Evolutionary conservation across 2,797 vertebrate species (phyloP), one percentile per base, ranked within the genome.

Genomic region (Neostethus bicornis): DNA sequence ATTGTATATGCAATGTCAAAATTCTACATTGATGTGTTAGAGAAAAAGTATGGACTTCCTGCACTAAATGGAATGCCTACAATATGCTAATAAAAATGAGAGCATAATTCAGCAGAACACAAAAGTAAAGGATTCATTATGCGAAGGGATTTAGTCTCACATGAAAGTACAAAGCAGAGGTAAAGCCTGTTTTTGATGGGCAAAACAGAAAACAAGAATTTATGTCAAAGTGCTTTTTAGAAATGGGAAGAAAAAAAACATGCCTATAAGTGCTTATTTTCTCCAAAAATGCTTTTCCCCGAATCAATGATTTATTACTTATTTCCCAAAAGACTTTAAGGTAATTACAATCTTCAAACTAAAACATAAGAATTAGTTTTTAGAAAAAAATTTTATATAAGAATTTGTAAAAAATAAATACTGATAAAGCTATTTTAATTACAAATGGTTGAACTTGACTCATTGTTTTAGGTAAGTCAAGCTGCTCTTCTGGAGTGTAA

Each of bases 381-480:
- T 9, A 16, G 10, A 10, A 19, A 37, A 13, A 39, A 42, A 6
- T 42, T 39, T 42, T 12, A 21, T 20, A 20, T 20, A 20, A 25
- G 8, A 26, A 8, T 26, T 26, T 25, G 26, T 8, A 2, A 9
- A 16, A 38, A 38, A 10, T 16, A 8, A n/a, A 38, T 14, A 31
- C n/a, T 6, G 5, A 6, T 7, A 25, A 25, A 29, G 3, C 13
- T n/a, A 1, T 7, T 34, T 38, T 2, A 2, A 20, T 41, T 20
- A 20, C 4, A 17, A 17, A 14, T 37, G 35, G 20, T 41, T 21
- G 16, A 20, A 19, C 10, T 41, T 20, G 19, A 5, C 39, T 21
- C 12, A 21, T 20, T 13, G 19, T 66, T 61, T 56, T 23, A 48
- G 14, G 28, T 14, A 19, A 49, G 39, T 49, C 34, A n/a, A 16